Evolutionary conservation across 2,797 vertebrate species (phyloP).

Genomic region (Oreonectes daqikongensis): DNA sequence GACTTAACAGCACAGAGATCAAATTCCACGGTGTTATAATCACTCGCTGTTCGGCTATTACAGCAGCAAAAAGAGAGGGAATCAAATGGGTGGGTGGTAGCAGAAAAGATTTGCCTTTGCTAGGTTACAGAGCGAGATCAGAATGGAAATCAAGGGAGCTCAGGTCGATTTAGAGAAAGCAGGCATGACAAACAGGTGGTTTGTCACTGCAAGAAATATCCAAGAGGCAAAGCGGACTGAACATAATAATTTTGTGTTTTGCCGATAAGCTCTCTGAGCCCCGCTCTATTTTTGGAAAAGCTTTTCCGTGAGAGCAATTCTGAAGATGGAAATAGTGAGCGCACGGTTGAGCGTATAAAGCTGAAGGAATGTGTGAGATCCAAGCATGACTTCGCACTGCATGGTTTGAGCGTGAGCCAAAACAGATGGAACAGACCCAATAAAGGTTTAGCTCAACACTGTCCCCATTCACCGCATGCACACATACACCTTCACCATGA

Average conservation of each 20-base stretch:
- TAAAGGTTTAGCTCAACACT: constrained; percentile 45
- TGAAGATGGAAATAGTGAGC: constrained; percentile 50
- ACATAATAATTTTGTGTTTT: constrained; percentile 36
- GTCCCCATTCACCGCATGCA: constrained; percentile 38
- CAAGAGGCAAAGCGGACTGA: constrained; percentile 5
- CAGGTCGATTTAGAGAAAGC: constrained; percentile 15
- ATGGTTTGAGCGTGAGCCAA: constrained; percentile 29
- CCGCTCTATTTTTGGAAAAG: constrained; percentile 39
- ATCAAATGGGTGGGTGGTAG: neutral
- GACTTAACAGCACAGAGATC: constrained; percentile 49
- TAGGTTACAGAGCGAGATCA: constrained; percentile 8
- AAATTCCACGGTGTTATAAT: constrained; percentile 47
- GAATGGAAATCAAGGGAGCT: constrained; percentile 38
- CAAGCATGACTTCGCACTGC: constrained; percentile 40
- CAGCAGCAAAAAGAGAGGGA: constrained; percentile 28
- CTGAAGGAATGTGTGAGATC: constrained; percentile 49
- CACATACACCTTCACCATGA: constrained; percentile 16
- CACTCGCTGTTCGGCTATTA: constrained; percentile 37
- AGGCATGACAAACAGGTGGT: constrained; percentile 46
- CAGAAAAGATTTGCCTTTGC: constrained; percentile 34
- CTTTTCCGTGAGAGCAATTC: constrained; percentile 32
- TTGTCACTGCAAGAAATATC: constrained; percentile 35
- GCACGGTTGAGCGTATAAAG: constrained; percentile 43
- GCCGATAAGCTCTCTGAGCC: constrained; percentile 20
- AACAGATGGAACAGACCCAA: constrained; percentile 48